phyloP scores from a whole-genome alignment of 2,888 invertebrate species.

The Lasioglossum leucozonium region DNA sequence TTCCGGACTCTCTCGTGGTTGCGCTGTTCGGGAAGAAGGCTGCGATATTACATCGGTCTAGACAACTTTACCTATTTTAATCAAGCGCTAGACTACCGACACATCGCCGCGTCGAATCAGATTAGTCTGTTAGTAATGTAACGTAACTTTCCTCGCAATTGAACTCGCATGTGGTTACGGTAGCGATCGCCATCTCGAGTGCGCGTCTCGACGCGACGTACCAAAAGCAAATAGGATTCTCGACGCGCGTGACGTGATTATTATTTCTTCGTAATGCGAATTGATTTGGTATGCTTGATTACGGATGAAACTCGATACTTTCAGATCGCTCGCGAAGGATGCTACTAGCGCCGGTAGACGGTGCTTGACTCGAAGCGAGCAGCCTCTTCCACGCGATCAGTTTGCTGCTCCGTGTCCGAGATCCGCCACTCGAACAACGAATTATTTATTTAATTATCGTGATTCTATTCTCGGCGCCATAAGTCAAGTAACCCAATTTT shows the following conservation, averaged over 20 bases:
- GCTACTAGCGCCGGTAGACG: constrained; percentile 51
- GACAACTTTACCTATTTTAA: constrained; percentile 16
- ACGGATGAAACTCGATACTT: constrained; percentile 69
- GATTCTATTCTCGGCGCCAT: not conserved
- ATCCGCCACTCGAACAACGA: constrained; percentile 28
- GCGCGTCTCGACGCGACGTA: constrained; percentile 6
- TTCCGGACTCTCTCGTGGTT: constrained; percentile 57
- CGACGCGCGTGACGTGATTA: constrained; percentile 25
- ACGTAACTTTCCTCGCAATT: constrained; percentile 6
- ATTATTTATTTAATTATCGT: constrained; percentile 58
- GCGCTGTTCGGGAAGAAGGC: constrained; percentile 36
- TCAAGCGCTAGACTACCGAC: constrained; percentile 2
- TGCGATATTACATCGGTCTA: constrained; percentile 25
- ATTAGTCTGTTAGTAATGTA: not conserved
- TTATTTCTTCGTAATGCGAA: constrained; percentile 38
- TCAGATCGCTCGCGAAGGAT: constrained; percentile 72
- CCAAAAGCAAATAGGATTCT: constrained; percentile 38
- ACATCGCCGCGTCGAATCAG: not conserved
- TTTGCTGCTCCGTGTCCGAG: constrained; percentile 33
- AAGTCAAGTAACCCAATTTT: not conserved
- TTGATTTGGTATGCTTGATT: constrained; percentile 49
- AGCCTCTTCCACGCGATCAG: constrained; percentile 45
- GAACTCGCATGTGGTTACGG: not conserved
- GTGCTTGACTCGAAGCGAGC: constrained; percentile 67
- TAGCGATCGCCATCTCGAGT: constrained; percentile 11